These are phyloP conservation scores for Porites australiensis DNA, from an alignment of 64 coral and sea anemone species.

Conservation along the genomic window DNA sequence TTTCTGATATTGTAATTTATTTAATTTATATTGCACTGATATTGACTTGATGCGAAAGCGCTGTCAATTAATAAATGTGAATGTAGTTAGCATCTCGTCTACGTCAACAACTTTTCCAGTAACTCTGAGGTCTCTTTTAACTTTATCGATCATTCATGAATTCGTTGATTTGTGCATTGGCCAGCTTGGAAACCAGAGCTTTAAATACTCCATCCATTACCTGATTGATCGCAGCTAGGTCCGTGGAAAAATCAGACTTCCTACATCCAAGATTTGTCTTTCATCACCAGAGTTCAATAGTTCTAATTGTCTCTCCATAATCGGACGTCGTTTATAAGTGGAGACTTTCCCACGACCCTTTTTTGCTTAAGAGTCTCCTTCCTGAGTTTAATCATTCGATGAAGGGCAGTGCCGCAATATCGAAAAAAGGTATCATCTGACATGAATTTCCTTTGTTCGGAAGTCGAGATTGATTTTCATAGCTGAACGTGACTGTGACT, in stretches of 20 bases:
- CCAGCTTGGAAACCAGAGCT: conserved; percentile 2
- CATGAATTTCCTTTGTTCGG: background rate
- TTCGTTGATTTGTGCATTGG: background rate
- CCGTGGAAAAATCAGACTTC: conserved; percentile 39
- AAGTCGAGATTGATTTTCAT: background rate
- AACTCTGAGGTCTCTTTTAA: conserved; percentile 30
- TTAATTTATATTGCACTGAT: too few species aligned
- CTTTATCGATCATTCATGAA: conserved; percentile 20
- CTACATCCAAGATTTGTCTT: conserved; percentile 40
- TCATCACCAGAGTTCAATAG: background rate
- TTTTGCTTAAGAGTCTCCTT: conserved; percentile 24
- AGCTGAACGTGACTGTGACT: conserved; percentile 26
- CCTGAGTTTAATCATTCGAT: conserved; percentile 43
- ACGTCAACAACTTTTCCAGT: conserved; percentile 30
- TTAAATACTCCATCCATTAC: conserved; percentile 8
- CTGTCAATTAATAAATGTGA: too few species aligned
- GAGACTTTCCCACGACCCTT: background rate
- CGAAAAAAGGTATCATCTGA: conserved; percentile 32
- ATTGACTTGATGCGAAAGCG: too few species aligned
- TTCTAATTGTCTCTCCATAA: background rate
- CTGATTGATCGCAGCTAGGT: background rate
- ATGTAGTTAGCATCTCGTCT: conserved; percentile 45
- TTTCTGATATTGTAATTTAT: too few species aligned
- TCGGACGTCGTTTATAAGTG: background rate
- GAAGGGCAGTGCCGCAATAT: conserved; percentile 44